A percentile compares a stretch with the other conserved stretches of the same genome.
These are phyloP conservation scores for Pangasius macronema DNA, from an alignment of 2,797 vertebrate genomes.

Conservation along the genomic window DNA sequence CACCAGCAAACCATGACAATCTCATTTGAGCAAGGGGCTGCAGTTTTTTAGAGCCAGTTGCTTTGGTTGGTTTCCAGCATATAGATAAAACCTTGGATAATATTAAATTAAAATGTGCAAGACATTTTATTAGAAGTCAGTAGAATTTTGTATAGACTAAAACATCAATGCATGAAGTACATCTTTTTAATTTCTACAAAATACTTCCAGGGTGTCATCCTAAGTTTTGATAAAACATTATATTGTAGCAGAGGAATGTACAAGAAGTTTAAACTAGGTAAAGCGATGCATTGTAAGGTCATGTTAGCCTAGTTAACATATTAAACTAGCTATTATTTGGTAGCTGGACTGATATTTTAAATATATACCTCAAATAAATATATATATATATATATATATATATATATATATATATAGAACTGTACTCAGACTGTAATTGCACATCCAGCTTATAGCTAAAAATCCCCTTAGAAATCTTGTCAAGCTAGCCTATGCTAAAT, in stretches of 20 bases:
- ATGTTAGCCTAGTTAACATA: neutral
- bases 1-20: neutral
- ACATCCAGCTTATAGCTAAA: too few species aligned
- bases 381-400: too few species aligned
- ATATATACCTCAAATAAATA: too few species aligned
- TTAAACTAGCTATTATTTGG: neutral
- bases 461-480: too few species aligned
- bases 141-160: neutral
- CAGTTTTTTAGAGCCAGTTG: neutral
- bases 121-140: neutral
- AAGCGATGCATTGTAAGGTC: too few species aligned
- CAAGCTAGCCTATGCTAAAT: too few species aligned
- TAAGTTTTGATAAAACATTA: too few species aligned
- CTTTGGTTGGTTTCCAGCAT: neutral
- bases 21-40: neutral
- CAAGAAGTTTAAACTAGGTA: too few species aligned
- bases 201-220: too few species aligned
- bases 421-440: too few species aligned
- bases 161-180: neutral
- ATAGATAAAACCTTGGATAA: neutral
- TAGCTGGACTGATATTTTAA: neutral
- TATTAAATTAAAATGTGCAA: neutral
- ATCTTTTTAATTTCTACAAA: too few species aligned
- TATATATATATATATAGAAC: too few species aligned
- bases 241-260: neutral